These are phyloP conservation scores for Anadara kagoshimensis DNA, from an alignment of 1,140 invertebrate genomes.

Conservation along the genomic window DNA sequence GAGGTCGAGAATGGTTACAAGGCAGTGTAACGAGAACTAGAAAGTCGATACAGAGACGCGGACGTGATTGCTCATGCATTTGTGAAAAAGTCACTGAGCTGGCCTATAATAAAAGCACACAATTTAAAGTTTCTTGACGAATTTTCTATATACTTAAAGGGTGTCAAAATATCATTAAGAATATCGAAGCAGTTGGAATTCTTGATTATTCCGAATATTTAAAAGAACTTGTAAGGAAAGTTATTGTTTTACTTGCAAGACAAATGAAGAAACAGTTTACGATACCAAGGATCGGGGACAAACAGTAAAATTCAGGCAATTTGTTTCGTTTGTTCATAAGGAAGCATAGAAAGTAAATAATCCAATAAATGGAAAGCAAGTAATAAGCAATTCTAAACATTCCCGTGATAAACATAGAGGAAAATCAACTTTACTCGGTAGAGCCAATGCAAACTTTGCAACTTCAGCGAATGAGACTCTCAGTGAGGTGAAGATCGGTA, in stretches of 20 bases:
- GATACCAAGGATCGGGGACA: not conserved
- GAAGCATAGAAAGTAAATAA: slow-evolving; percentile 42
- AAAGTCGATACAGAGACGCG: slow-evolving; percentile 32
- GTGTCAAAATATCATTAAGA: slow-evolving; percentile 19
- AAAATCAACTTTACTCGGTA: too few species aligned
- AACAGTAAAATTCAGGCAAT: slow-evolving; percentile 18
- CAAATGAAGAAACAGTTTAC: slow-evolving; percentile 25
- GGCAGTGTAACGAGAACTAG: slow-evolving; percentile 19
- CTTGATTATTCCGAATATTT: slow-evolving; percentile 30
- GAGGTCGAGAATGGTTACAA: slow-evolving; percentile 25
- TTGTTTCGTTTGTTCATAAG: slow-evolving; percentile 35
- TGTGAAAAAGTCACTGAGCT: slow-evolving; percentile 36
- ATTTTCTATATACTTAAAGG: slow-evolving; percentile 24
- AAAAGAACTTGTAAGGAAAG: slow-evolving; percentile 21
- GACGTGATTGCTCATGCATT: slow-evolving; percentile 33
- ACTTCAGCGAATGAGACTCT: too few species aligned
- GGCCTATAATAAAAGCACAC: slow-evolving; percentile 28
- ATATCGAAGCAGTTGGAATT: slow-evolving; percentile 15
- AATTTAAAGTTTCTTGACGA: slow-evolving; percentile 21
- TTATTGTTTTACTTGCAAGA: slow-evolving; percentile 31
- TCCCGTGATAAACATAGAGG: too few species aligned
- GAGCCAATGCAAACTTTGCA: too few species aligned
- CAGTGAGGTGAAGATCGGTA: too few species aligned
- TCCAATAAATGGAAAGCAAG: slow-evolving; percentile 25
- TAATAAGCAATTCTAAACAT: not conserved